Evolutionary conservation across 2,113 vertebrate species (phyloP).

Genomic region (Chaetops frenatus): DNA sequence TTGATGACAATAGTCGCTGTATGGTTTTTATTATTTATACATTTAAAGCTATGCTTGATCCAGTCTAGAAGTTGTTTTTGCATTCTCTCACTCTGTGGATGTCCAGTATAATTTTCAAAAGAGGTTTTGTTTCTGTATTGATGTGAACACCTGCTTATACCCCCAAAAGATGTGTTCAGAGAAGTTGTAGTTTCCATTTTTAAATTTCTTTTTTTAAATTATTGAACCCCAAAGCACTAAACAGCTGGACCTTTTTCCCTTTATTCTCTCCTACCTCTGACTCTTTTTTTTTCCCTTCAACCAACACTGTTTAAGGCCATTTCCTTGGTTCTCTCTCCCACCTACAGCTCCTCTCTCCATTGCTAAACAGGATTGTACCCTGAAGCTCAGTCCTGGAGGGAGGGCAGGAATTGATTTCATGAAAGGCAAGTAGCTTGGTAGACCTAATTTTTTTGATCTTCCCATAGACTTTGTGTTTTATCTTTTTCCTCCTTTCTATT

Average conservation of each 20-base stretch:
- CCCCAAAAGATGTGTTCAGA: neutral
- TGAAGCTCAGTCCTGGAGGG: neutral
- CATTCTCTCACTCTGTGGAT: neutral
- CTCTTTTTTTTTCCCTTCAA: neutral
- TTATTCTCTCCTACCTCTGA: neutral
- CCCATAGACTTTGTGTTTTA: neutral
- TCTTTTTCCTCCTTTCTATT: neutral
- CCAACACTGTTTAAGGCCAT: neutral
- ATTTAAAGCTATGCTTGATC: neutral
- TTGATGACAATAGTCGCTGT: neutral
- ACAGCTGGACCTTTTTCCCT: neutral
- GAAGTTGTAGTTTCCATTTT: neutral
- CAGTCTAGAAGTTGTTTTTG: neutral
- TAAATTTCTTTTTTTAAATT: rapidly evolving
- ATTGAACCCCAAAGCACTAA: neutral
- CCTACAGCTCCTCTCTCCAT: neutral
- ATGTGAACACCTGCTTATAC: neutral
- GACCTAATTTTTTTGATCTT: neutral
- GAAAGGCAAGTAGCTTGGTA: neutral
- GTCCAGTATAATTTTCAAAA: neutral
- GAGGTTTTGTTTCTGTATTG: neutral
- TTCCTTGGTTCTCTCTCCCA: neutral
- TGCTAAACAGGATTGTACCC: neutral
- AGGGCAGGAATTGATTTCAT: neutral
- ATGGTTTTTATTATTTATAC: neutral